Evolutionary conservation across 1,140 invertebrate genomes (phyloP).

Genomic region (Drosophila hydei): DNA sequence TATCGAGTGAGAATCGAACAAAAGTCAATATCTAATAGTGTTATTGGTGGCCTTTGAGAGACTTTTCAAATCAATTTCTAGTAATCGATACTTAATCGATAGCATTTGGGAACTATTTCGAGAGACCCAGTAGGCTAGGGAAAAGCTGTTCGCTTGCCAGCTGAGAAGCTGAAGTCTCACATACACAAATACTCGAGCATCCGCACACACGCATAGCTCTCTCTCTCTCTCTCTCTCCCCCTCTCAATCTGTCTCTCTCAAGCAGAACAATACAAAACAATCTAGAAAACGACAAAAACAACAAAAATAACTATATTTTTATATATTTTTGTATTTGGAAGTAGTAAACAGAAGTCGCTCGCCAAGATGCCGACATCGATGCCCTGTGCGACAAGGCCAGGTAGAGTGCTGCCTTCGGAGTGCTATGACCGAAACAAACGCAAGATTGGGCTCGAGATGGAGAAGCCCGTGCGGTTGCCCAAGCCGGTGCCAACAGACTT

Average conservation of each 20-base stretch:
- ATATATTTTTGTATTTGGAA: slow-evolving; percentile 1
- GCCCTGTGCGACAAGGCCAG: slow-evolving; percentile 45
- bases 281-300: neutral
- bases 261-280: neutral
- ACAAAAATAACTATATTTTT: neutral
- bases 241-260: no score
- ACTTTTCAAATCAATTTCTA: no score
- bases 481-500: neutral
- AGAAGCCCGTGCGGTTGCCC: slow-evolving; percentile 2
- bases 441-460: slow-evolving; percentile 29
- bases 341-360: neutral
- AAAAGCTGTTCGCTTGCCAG: neutral
- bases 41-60: no score
- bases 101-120: no score
- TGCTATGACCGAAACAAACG: slow-evolving; percentile 56
- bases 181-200: no score
- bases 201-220: neutral
- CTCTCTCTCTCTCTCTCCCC: neutral
- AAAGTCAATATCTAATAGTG: no score
- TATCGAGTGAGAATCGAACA: no score
- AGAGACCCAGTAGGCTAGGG: no score
- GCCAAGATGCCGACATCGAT: slow-evolving; percentile 51
- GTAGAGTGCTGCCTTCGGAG: slow-evolving; percentile 34
- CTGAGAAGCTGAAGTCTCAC: neutral
- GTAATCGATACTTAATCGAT: no score